phyloP scores from a whole-genome alignment of 30 jellyfish, hydroid and myxozoan genomes.

The Cassiopea andromeda region DNA sequence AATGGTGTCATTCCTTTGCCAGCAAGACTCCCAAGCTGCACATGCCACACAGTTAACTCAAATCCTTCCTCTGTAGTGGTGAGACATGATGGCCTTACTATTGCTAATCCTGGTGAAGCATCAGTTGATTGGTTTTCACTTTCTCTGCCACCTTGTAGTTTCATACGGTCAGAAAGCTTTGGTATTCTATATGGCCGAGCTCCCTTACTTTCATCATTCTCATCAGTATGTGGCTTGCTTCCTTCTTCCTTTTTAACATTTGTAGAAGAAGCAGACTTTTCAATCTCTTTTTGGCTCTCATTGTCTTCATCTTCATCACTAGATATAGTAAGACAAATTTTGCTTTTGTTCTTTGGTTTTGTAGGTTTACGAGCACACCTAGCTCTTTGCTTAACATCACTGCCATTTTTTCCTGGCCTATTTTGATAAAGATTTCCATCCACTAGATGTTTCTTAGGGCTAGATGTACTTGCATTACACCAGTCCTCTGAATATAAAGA shows the following conservation, averaged over 20 bases:
- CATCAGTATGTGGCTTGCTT: background rate
- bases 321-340: conserved; percentile 72
- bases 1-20: conserved; percentile 58
- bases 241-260: conserved; percentile 1
- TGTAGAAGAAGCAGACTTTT: background rate
- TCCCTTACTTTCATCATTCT: background rate
- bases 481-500: background rate
- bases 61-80: conserved; percentile 3
- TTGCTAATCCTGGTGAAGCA: conserved; percentile 1
- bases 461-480: background rate
- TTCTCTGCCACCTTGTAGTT: conserved; percentile 68
- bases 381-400: background rate
- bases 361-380: conserved; percentile 4
- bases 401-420: conserved; percentile 4
- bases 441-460: background rate
- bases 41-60: conserved; percentile 26
- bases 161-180: conserved; percentile 68
- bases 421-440: background rate
- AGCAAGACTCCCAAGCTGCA: conserved; percentile 64
- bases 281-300: background rate
- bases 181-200: conserved; percentile 6
- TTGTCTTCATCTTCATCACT: conserved; percentile 88
- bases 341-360: conserved; percentile 45
- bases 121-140: background rate
- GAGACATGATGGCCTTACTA: background rate